A percentile compares a stretch with the other conserved stretches of the same genome.
Evolutionary conservation across 2,113 vertebrate genomes (phyloP).

Genomic region (Coptodon bakossiorum): DNA sequence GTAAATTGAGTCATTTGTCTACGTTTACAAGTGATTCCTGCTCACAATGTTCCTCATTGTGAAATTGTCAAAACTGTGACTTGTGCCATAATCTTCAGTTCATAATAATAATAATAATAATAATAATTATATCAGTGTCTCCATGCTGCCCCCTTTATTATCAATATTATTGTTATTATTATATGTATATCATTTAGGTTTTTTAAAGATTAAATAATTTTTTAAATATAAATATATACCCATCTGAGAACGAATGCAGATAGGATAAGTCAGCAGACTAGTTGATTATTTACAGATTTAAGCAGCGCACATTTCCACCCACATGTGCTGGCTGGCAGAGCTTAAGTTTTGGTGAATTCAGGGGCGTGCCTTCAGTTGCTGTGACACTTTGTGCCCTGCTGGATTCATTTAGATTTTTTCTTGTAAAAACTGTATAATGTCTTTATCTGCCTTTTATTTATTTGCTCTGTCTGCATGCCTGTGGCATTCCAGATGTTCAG

Average conservation of each 20-base stretch:
- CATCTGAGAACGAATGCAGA: background rate
- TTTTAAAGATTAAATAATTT: background rate
- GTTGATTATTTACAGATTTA: background rate
- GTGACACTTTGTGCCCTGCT: background rate
- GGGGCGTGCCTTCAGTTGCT: background rate
- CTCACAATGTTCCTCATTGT: background rate
- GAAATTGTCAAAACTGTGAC: background rate
- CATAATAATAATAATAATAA: background rate
- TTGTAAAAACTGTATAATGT: background rate
- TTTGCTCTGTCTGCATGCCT: background rate
- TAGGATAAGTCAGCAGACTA: background rate
- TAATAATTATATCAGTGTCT: background rate
- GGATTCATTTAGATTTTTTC: background rate
- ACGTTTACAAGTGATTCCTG: background rate
- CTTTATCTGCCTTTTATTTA: background rate
- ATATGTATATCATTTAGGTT: background rate
- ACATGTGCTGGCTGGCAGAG: background rate
- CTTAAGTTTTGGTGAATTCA: background rate
- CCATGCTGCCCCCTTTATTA: background rate
- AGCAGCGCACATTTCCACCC: background rate
- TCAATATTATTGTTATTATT: background rate
- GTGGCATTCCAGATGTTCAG: slow-evolving; percentile 74
- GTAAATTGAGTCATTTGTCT: background rate
- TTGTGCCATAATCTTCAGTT: background rate
- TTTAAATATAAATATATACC: background rate